These are phyloP conservation scores for Salpingus planirostris DNA, from an alignment of 2,888 invertebrate species.

Conservation along the genomic window DNA sequence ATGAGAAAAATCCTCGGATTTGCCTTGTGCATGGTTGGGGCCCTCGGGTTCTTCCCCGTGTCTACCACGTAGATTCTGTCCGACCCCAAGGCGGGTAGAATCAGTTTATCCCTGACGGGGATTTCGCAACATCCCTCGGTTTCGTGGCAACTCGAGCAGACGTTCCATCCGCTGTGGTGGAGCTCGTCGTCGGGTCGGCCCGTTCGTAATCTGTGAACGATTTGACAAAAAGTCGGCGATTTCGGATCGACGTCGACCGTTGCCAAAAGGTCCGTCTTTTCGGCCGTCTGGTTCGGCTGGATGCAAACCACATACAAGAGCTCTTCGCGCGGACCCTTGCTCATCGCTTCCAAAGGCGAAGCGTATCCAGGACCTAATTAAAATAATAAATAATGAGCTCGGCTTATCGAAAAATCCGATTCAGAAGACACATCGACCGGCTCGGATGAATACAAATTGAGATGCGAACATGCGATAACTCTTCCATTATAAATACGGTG, in stretches of 20 bases:
- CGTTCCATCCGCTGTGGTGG: slow-evolving; percentile 96
- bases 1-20: not conserved
- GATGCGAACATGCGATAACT: too few species aligned
- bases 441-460: too few species aligned
- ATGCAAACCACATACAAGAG: slow-evolving; percentile 86
- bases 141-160: slow-evolving; percentile 84
- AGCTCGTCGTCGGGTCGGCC: slow-evolving; percentile 75
- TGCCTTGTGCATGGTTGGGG: slow-evolving; percentile 68
- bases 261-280: slow-evolving; percentile 77
- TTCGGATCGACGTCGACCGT: slow-evolving; percentile 87
- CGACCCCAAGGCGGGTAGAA: slow-evolving; percentile 75
- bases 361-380: slow-evolving; percentile 63
- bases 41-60: slow-evolving; percentile 60
- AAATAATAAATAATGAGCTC: too few species aligned
- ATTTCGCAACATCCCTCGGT: slow-evolving; percentile 35
- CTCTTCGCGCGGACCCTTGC: slow-evolving; percentile 72
- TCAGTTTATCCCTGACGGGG: slow-evolving; percentile 63
- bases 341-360: slow-evolving; percentile 74
- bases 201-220: slow-evolving; percentile 77
- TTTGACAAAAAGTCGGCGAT: slow-evolving; percentile 78
- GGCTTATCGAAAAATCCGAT: not conserved
- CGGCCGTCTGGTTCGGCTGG: slow-evolving; percentile 55
- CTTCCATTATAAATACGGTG: too few species aligned
- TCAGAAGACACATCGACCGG: not conserved
- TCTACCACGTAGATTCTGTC: slow-evolving; percentile 80